phyloP scores from a whole-genome alignment of 1,140 invertebrate genomes.

The Contarinia nasturtii region DNA sequence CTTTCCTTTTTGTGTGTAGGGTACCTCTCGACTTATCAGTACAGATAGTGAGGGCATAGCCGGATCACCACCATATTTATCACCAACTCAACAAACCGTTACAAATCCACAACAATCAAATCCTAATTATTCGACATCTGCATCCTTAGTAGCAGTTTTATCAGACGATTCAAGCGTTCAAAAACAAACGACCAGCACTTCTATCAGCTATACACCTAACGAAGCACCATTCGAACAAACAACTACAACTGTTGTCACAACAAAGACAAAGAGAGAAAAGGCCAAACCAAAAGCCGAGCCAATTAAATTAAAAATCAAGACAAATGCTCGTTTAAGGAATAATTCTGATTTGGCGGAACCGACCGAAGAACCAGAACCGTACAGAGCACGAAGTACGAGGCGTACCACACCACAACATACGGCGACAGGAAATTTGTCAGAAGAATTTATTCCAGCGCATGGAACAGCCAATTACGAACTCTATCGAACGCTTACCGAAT shows the following conservation, averaged over 20 bases:
- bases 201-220: no score
- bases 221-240: not conserved
- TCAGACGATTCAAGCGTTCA: conserved; percentile 28
- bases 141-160: conserved; percentile 28
- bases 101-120: conserved; percentile 26
- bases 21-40: conserved; percentile 37
- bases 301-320: not conserved
- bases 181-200: conserved; percentile 14
- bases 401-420: conserved; percentile 20
- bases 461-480: conserved; percentile 29
- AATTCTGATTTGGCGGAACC: not conserved
- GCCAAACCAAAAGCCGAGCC: conserved; percentile 12
- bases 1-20: conserved; percentile 11
- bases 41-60: conserved; percentile 37
- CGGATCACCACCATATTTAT: conserved; percentile 24
- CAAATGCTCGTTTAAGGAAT: no score
- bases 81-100: conserved; percentile 19
- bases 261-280: conserved; percentile 3
- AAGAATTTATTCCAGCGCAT: conserved; percentile 24
- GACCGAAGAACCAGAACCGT: not conserved
- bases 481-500: conserved; percentile 25
- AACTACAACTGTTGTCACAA: not conserved
- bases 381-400: conserved; percentile 21
- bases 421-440: conserved; percentile 3
- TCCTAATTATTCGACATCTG: conserved; percentile 25